Evolutionary conservation across 2,797 vertebrate species (phyloP), one percentile per base, ranked within the genome.

Genomic region (Pantherophis alleghaniensis): DNA sequence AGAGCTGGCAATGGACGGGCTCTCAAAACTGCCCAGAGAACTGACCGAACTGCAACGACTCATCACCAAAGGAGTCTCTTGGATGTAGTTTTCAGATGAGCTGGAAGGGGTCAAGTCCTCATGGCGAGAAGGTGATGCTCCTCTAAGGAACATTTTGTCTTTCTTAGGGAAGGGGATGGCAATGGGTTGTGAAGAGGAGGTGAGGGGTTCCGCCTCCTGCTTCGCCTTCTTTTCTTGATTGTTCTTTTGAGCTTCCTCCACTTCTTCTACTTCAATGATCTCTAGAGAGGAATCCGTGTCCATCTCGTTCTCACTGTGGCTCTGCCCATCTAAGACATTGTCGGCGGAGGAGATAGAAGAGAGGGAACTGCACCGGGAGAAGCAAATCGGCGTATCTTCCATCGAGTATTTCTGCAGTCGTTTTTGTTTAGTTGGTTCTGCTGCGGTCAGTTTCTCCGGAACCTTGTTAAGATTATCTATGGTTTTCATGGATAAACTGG

Each of bases 11-110:
- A 99, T 99, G 92, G 99, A 99, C 0, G 98, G 98, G 92, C 99
- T 99, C 96, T 99, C 99, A 4, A 99, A 99, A 96, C 99, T 99
- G 91, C 99, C 99, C 94, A 99, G 95, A 0, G 99, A 99, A 96
- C 99, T 99, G 93, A 99, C 99, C 0, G 99, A 99, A 95, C 99
- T 99, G 96, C 99, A 99, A 93, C 99, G 99, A 93, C 99, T 99
- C 98, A 99, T 98, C 32, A 99, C 98, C 92, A 99, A 97, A 0
- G 99, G 99, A 0, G 99, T 99, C 96, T 99, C 99, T n/a, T 99
- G 99, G 93, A 99, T 98, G 91, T 99, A 99, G 94, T 99, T 99
- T 94, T 99, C 99, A 0, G 99, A 99, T 11, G 99, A 99, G 96
- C 99, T 99, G 0, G 99, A 99, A 0, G 99, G 99, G 0, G 99